Evolutionary conservation across 2,888 invertebrate species (phyloP).

Genomic region (Epistrophe eligans): DNA sequence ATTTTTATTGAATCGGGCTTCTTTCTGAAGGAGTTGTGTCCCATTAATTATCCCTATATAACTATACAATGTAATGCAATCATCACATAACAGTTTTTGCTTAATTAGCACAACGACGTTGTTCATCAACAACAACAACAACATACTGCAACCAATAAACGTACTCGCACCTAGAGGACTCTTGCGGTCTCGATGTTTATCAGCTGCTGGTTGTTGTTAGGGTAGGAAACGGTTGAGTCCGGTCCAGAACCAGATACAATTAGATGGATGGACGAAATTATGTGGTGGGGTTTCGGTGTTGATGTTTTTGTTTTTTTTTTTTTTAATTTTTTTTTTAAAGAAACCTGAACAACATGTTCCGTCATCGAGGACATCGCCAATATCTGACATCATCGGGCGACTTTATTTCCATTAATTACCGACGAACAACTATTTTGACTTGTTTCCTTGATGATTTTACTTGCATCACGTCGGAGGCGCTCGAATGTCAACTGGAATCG

Average conservation of each 20-base stretch:
- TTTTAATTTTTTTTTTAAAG: conserved; percentile 41
- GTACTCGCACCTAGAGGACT: conserved; percentile 55
- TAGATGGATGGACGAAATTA: conserved; percentile 8
- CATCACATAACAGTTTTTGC: conserved; percentile 69
- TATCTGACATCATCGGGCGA: conserved; percentile 70
- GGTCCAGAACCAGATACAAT: conserved; percentile 39
- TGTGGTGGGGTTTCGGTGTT: conserved; percentile 5
- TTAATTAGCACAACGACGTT: conserved; percentile 59
- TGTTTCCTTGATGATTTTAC: conserved; percentile 42
- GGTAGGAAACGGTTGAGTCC: conserved; percentile 41
- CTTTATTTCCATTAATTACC: conserved; percentile 73
- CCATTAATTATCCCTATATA: conserved; percentile 60
- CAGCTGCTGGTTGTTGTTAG: conserved; percentile 33
- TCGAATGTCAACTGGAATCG: conserved; percentile 60
- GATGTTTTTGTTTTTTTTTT: conserved; percentile 5
- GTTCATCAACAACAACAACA: conserved; percentile 52
- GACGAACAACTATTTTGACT: conserved; percentile 62
- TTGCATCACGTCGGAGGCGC: conserved; percentile 50
- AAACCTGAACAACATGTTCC: conserved; percentile 69
- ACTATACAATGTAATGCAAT: conserved; percentile 44
- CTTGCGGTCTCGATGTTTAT: conserved; percentile 43
- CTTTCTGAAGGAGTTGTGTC: conserved; percentile 42
- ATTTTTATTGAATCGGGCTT: conserved; percentile 58
- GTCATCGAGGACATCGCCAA: conserved; percentile 60
- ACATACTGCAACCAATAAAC: conserved; percentile 58